Base-by-base conservation (phyloP, 2,797 vertebrate genomes). In the Sarcoramphus papa region DNA sequence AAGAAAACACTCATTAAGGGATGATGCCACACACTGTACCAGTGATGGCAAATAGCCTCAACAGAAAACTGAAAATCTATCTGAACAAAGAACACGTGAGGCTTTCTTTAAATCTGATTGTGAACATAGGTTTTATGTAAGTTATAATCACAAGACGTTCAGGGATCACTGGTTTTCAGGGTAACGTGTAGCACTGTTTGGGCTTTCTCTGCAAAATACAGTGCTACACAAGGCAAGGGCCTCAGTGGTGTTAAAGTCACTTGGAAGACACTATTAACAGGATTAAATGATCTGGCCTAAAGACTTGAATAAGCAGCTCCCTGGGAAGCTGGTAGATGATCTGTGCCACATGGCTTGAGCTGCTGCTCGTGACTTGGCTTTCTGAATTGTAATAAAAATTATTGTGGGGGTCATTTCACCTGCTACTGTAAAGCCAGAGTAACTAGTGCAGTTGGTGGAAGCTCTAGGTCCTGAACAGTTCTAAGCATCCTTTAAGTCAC, bases 311-410 rank as follows among this genome's bases (percentile, higher is more conserved):
- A 51, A 76, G 91, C 68, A 89, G 86, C 94, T 89, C 73, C 31
- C 33, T 81, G 77, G 88, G 92, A 96, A 59, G 80, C 88, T 83
- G 64, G 88, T 33, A 35, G 70, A 19, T 87, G 95, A 93, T 82
- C 68, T 87, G 53, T 87, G 88, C 88, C 89, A 65, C 83, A 33
- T 54, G 88, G 83, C 51, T 63, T 54, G 74, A 92, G 84, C 93
- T 86, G 70, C 90, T 88, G 88, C 95, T 94, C 28, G 0, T 91
- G 91, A 81, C 88, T 85, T 81, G 88, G 90, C 93, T 90, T 50
- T 82, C 77, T 48, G 31, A 86, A 41, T 5, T 77, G 72, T 37
- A 76, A 73, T 28, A 65, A 41, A 85, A 85, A 89, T 92, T 69
- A 51, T 17, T 76, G 28, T 4, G 9, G 72, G 73, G 63, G 70